Evolutionary conservation across 2,797 vertebrate species (phyloP), one percentile per base, ranked within the genome.

Genomic region (Epinephelus coioides): DNA sequence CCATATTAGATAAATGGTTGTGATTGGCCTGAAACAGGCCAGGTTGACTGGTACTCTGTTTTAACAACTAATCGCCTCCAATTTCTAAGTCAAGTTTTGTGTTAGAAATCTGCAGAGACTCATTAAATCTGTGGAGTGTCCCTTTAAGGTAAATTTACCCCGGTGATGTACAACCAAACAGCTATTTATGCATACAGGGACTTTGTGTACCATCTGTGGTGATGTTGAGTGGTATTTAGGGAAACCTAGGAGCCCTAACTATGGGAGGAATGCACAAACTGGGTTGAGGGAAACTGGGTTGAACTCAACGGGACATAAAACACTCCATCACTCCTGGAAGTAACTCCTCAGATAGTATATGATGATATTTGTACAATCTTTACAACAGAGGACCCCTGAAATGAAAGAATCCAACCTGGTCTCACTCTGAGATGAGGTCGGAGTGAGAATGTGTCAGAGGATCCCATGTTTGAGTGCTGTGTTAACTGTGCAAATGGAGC

Each of bases 211-310:
- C 25, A 46, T 72, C 54, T 76, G 30, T 72, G 30, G 51, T 60
- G 13, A 69, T 68, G 18, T 73, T 17, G 34, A 46, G 59, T 57
- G 51, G 30, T 85, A 82, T 83, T 66, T 53, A 46, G 56, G 64
- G 51, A 75, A 81, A 64, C 30, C 34, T 60, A 18, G 49, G 46
- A 63, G 54, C n/a, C 23, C 66, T 55, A 65, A 60, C 72, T 69
- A 65, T 19, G 23, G 65, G n/a, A 49, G 40, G 65, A 64, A 67
- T 9, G 34, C 34, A 69, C 21, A 73, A 90, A 82, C 60, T 76
- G 53, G 18, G 65, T 69, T 65, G 46, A 75, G 53, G 30, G 40
- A 86, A 90, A 86, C 46, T 83, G 55, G 77, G 76, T 80, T 34
- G 30, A 86, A 78, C 59, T 21, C 72, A 83, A 57, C 0, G n/a